Evolutionary conservation across 2,888 invertebrate genomes (phyloP), one percentile per base, ranked within the genome.

Genomic region (Lordiphosa andalusiaca): DNA sequence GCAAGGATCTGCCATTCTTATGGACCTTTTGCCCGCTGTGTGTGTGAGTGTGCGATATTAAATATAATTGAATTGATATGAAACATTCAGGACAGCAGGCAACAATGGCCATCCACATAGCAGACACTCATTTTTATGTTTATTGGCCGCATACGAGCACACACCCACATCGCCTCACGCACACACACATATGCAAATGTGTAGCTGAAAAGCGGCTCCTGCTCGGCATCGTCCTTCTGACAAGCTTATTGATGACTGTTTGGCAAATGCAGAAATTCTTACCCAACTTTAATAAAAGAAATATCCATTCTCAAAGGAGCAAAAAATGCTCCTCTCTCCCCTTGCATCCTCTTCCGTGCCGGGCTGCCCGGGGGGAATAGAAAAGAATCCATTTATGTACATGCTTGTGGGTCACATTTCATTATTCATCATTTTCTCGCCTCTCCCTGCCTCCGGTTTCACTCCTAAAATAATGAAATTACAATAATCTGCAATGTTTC

Each of bases 31-130:
- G 44, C 47, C 67, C 46, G 55, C 54, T 55, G 67, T 52, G 66
- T 52, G 67, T 52, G n/a, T n/a, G n/a, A n/a, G n/a, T n/a, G n/a
- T n/a, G n/a, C n/a, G 55, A 55, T 56, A 67, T 67, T 50, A 67
- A 64, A 68, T 55, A 55, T 58, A 68, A 68, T 63, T 58, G 58
- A 63, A 68, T 67, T 44, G 67, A 67, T 67, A 53, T 51, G 52
- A 49, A 52, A 50, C 51, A 54, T 64, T 51, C 42, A 39, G 40
- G 19, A 19, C 44, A 48, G 16, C 42, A 37, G 10, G 46, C 42
- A 51, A 47, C 47, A 57, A 40, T 49, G 48, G 16, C 37, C 47
- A 49, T 49, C 51, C 54, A 57, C 60, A 56, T 37, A 50, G 46
- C 54, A 30, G 12, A 58, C 56, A 62, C 71, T 61, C 21, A 50